Base-by-base conservation (phyloP, 2,113 vertebrate species). In the Lepus europaeus region DNA sequence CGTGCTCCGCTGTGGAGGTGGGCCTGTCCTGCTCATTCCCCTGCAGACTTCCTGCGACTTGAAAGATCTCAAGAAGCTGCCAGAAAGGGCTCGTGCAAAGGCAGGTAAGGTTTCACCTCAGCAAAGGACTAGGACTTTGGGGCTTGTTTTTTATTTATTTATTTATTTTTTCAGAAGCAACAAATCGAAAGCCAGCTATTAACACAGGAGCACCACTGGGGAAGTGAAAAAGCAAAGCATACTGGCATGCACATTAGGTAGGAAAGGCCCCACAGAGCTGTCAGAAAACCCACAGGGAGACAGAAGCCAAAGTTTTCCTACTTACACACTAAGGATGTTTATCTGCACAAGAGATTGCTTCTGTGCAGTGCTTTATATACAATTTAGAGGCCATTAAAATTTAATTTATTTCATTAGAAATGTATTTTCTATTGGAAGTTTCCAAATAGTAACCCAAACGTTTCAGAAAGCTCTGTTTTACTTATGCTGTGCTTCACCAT, bases 351-450 rank as follows among this genome's bases (percentile, higher is more conserved):
- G 78, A 87, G 95, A 91, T 17, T 83, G 77, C 92, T 69, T 45
- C 93, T 49, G n/a, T 31, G 53, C 25, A 87, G 92, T 89, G 85
- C 82, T 96, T 97, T 95, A 95, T 74, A 96, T n/a, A 95, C 63
- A 95, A 51, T 86, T 93, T 96, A 93, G 90, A 79, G 95, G 84
- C 64, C 94, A 91, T 96, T 97, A 97, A 97, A 92, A 79, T 96
- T 98, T 97, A 94, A 97, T 98, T 95, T 91, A 39, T 94, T 97
- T 97, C 45, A 84, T 77, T 96, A 94, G 80, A 95, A 96, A 95
- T 97, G 53, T 19, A 87, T 97, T 95, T 96, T 81, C 36, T 74
- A 84, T 77, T 76, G 51, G 72, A 95, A 87, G 79, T 59, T 93
- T 95, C 81, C 94, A 74, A 96, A 93, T 25, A 96, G 59, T 56